phyloP scores from a whole-genome alignment of 2,797 vertebrate species.

The Limnodromus scolopaceus region DNA sequence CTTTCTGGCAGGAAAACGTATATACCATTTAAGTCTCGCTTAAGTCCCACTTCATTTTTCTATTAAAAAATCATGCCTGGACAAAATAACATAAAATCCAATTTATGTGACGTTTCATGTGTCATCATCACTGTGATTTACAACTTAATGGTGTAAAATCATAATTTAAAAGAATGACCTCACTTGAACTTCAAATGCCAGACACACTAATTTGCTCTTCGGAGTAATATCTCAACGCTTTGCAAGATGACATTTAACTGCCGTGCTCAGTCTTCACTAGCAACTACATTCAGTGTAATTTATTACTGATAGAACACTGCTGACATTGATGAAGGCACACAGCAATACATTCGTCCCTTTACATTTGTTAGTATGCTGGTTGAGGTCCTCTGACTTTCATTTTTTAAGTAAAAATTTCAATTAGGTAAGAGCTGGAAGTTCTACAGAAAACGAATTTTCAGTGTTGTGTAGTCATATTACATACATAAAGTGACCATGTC shows the following conservation, averaged over 20 bases:
- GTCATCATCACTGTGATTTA: background rate
- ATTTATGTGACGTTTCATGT: background rate
- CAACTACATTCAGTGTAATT: background rate
- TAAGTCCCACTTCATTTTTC: background rate
- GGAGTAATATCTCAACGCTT: background rate
- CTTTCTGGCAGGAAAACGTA: background rate
- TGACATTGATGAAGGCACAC: background rate
- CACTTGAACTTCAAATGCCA: conserved; percentile 10
- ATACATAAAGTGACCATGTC: background rate
- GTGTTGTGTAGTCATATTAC: background rate
- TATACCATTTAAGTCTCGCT: background rate
- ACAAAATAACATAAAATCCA: background rate
- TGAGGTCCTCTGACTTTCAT: background rate
- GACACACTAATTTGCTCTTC: background rate
- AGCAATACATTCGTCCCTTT: background rate
- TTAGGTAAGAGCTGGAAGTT: background rate
- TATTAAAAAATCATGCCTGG: background rate
- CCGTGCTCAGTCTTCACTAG: background rate
- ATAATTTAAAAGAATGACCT: background rate
- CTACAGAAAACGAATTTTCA: background rate
- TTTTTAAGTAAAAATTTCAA: background rate
- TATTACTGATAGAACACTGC: background rate
- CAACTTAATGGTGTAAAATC: background rate
- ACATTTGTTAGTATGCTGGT: background rate
- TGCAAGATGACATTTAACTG: background rate